Evolutionary conservation across 2,888 invertebrate genomes (phyloP), one percentile per base, ranked within the genome.

Genomic region (Nasonovia ribisnigri): DNA sequence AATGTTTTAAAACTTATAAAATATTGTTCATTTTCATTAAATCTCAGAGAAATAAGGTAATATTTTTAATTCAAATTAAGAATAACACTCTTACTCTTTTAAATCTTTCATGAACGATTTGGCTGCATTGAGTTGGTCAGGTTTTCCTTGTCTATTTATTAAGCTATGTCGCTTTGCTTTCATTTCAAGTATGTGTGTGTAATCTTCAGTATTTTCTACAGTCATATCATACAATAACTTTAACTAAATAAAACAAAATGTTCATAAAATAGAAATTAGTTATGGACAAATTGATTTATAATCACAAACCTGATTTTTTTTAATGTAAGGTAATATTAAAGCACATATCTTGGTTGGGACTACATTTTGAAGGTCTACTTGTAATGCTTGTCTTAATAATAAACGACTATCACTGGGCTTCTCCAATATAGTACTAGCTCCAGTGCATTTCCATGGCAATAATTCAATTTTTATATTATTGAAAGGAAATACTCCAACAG

Each of bases 91-190:
- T 90, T 67, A 93, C 93, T 93, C 43, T 43, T 93, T 93, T 86
- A 93, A 86, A 87, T 93, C 93, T 90, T 93, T 93, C 93, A 93
- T 93, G n/a, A 93, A 90, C 3, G 93, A 90, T 86, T 93, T 93
- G 24, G 93, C 93, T 48, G 93, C 93, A 87, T 93, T 93, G 0
- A 51, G 11, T 90, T 90, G 90, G 24, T 93, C 93, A 51, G 93
- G 93, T 93, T 90, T 93, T 84, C 93, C 93, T 48, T 67, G 86
- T 86, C 26, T 90, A 67, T 93, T 93, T 36, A 93, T 93, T 67
- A 93, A 87, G n/a, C 93, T 93, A 90, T 93, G 89, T 67, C 93
- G 84, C 36, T 86, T 93, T 42, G 93, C 93, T 90, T 93, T 93
- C 60, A 90, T 84, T 90, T 90, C 67, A 93, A 93, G 93, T 11